Evolutionary conservation across 2,113 vertebrate species (phyloP).

Genomic region (Heloderma charlesbogerti): DNA sequence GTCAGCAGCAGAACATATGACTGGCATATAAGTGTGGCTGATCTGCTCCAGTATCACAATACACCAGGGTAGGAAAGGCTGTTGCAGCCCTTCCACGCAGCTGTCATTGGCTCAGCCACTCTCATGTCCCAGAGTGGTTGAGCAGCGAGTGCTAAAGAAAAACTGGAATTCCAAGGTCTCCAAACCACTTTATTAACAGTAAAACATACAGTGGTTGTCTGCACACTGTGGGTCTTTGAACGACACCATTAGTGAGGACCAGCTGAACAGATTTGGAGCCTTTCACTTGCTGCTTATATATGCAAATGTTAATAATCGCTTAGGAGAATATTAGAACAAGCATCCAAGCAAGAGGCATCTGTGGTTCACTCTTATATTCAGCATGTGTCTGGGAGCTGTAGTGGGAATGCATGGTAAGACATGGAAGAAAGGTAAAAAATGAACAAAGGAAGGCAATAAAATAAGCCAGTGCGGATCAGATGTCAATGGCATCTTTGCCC

Average conservation of each 20-base stretch:
- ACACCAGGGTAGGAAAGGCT: neutral
- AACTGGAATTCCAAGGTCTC: neutral
- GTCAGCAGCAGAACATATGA: neutral
- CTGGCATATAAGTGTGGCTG: neutral
- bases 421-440: neutral
- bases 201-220: neutral
- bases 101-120: neutral
- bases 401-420: neutral
- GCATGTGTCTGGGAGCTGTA: neutral
- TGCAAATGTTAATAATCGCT: neutral
- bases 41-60: neutral
- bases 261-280: neutral
- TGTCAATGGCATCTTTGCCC: slow-evolving; percentile 18
- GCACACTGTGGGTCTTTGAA: neutral
- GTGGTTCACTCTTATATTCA: neutral
- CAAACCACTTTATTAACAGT: neutral
- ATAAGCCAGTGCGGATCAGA: slow-evolving; percentile 1
- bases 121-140: neutral
- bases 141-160: neutral
- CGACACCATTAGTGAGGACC: neutral
- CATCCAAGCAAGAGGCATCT: slow-evolving; percentile 30
- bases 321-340: slow-evolving; percentile 46
- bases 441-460: slow-evolving; percentile 27
- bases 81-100: neutral
- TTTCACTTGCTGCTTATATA: neutral